Conservation (phyloP, 2,797 vertebrate species). For the Coregonus suidteri region DNA sequence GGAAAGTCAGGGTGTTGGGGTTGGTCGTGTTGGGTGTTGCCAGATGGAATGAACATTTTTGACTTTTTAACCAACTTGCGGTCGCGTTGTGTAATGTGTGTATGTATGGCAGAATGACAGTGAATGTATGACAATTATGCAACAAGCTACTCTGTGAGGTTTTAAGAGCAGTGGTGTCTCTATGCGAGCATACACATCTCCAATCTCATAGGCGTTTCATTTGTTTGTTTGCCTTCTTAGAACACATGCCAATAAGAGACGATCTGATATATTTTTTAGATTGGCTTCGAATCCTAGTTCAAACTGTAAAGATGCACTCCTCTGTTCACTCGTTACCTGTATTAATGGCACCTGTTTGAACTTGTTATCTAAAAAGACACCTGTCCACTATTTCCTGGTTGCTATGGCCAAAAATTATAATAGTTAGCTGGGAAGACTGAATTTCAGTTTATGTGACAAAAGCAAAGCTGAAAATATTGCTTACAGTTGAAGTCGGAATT, state of each 20-base stretch:
- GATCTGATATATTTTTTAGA: not conserved
- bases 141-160: not conserved
- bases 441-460: too few species aligned
- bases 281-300: not conserved
- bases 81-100: too few species aligned
- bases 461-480: too few species aligned
- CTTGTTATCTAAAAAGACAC: too few species aligned
- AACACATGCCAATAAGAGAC: not conserved
- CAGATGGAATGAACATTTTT: not conserved
- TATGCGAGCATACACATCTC: not conserved
- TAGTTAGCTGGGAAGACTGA: too few species aligned
- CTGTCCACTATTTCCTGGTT: too few species aligned
- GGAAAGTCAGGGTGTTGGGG: not conserved
- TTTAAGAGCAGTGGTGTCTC: not conserved
- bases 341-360: too few species aligned
- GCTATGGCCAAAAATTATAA: too few species aligned
- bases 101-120: not conserved
- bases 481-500: too few species aligned
- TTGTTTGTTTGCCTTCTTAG: not conserved
- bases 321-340: too few species aligned
- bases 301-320: constrained; percentile 11
- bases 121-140: not conserved
- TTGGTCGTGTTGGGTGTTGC: constrained; percentile 7
- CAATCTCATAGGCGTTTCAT: not conserved
- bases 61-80: too few species aligned